phyloP scores from a whole-genome alignment of 1,140 invertebrate species.

The Eriosoma lanigerum region DNA sequence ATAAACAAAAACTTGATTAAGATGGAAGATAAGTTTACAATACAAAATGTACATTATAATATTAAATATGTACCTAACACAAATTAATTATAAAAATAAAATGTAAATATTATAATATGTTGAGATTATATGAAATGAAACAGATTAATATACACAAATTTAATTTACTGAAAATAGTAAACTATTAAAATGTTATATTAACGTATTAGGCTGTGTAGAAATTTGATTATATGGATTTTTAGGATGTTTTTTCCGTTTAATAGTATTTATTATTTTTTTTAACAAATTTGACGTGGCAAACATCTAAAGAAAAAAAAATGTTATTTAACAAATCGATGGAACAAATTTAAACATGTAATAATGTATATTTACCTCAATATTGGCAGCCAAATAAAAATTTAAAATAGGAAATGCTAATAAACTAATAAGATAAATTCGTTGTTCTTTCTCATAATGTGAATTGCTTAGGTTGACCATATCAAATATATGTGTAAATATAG shows the following conservation, averaged over 20 bases:
- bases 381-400: constrained; percentile 14
- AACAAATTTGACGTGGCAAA: not conserved
- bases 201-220: not conserved
- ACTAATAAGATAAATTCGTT: not conserved
- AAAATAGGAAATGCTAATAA: constrained; percentile 22
- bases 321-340: not conserved
- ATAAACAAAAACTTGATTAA: no score
- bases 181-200: not conserved
- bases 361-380: constrained; percentile 24
- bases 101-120: not conserved
- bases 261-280: constrained; percentile 9
- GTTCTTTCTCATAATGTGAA: not conserved
- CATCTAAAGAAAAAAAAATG: not conserved
- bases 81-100: not conserved
- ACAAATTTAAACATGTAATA: not conserved
- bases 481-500: not conserved
- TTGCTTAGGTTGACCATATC: not conserved
- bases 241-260: constrained; percentile 11
- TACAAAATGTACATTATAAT: no score
- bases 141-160: not conserved
- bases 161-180: not conserved
- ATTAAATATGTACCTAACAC: no score
- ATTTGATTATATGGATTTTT: constrained; percentile 33
- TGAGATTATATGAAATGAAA: not conserved
- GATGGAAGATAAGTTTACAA: no score